Conservation (phyloP, 1,140 invertebrate species). For the Galendromus occidentalis region DNA sequence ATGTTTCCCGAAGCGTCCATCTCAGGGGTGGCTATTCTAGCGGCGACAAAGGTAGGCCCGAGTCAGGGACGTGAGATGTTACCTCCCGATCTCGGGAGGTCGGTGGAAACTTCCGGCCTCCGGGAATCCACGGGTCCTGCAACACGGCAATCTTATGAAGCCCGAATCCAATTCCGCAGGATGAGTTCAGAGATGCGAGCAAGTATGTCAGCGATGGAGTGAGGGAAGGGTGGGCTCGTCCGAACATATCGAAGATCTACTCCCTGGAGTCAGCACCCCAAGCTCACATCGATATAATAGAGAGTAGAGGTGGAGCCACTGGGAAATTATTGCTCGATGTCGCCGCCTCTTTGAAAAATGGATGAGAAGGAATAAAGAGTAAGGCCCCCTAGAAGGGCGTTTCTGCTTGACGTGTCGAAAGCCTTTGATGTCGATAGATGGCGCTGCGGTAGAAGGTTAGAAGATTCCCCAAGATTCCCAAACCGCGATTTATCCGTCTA, state of each 20-base stretch:
- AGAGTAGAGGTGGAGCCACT: constrained; percentile 20
- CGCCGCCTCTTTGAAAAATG: too few relatives aligned
- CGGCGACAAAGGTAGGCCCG: constrained; percentile 25
- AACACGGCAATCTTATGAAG: too few relatives aligned
- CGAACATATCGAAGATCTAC: constrained; percentile 31
- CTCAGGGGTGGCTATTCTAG: constrained; percentile 29
- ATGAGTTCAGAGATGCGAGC: constrained; percentile 29
- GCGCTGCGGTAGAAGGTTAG: too few relatives aligned
- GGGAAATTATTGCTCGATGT: constrained; percentile 26
- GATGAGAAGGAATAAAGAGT: too few relatives aligned
- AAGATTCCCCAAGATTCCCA: too few relatives aligned
- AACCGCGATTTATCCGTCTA: too few relatives aligned
- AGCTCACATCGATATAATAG: constrained; percentile 26
- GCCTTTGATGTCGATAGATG: too few relatives aligned
- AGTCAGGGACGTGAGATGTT: neutral
- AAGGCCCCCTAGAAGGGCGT: too few relatives aligned
- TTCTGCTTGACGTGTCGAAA: too few relatives aligned
- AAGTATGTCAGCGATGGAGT: constrained; percentile 27
- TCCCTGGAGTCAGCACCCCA: constrained; percentile 27
- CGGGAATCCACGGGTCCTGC: too few relatives aligned
- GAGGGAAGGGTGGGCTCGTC: constrained; percentile 31
- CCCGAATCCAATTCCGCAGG: constrained; percentile 23
- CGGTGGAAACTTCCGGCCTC: neutral
- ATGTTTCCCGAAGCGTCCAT: constrained; percentile 35
- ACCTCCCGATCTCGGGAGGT: constrained; percentile 6